Evolutionary conservation across 2,888 invertebrate species (phyloP).

Genomic region (Athripsodes cinereus): DNA sequence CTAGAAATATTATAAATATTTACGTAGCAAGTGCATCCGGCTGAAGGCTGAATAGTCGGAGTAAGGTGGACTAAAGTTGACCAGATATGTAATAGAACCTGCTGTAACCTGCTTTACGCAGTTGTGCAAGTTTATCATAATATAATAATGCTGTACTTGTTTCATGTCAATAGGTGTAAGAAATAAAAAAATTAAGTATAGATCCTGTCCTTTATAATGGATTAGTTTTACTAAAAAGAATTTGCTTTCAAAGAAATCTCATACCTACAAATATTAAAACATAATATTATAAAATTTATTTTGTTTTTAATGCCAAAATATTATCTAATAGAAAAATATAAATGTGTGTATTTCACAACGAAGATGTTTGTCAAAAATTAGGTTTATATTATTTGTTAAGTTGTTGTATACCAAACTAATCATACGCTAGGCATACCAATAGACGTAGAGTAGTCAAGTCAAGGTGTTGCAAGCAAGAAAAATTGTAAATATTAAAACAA

Average conservation of each 20-base stretch:
- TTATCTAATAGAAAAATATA: neutral
- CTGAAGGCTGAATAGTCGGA: no score
- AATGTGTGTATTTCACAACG: neutral
- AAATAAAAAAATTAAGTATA: neutral
- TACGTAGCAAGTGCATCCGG: no score
- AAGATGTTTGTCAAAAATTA: no score
- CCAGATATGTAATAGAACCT: constrained; percentile 9
- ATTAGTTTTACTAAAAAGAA: neutral
- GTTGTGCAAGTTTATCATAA: no score
- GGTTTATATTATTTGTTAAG: neutral
- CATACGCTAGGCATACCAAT: constrained; percentile 28
- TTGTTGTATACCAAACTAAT: constrained; percentile 13
- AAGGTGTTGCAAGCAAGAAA: neutral
- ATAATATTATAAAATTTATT: neutral
- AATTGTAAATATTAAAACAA: no score
- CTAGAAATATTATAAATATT: no score
- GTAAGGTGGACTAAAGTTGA: constrained; percentile 26
- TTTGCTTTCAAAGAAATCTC: neutral
- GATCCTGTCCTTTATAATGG: neutral
- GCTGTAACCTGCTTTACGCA: no score
- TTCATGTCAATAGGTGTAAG: neutral
- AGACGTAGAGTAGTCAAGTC: constrained; percentile 10
- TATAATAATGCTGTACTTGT: no score
- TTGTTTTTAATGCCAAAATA: neutral
- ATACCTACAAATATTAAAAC: neutral